These are phyloP conservation scores for Catonia carolina DNA, from an alignment of 2,888 invertebrate genomes.

Conservation along the genomic window DNA sequence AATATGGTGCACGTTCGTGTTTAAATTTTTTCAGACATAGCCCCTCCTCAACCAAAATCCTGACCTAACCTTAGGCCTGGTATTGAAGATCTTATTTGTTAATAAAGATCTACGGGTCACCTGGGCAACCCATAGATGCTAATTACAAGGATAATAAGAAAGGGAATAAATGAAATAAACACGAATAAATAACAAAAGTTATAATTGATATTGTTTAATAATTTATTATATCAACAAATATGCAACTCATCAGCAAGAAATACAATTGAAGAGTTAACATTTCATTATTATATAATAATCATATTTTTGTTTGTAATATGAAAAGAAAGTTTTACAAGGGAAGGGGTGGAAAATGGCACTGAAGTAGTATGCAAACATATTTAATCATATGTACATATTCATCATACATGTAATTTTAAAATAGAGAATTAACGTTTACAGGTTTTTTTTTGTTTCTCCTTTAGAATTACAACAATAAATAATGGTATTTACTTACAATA, in stretches of 20 bases:
- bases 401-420: neutral
- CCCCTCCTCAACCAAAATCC: no score
- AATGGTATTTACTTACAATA: conserved; percentile 4
- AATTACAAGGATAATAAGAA: no score
- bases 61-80: no score
- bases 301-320: conserved; percentile 32
- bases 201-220: conserved; percentile 20
- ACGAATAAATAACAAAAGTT: neutral
- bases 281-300: conserved; percentile 28
- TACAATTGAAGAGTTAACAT: conserved; percentile 31
- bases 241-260: conserved; percentile 33
- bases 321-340: conserved; percentile 27
- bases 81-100: no score
- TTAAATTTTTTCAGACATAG: no score
- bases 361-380: conserved; percentile 24
- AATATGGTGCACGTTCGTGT: no score
- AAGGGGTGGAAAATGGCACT: conserved; percentile 31
- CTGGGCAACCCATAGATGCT: no score
- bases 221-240: conserved; percentile 35
- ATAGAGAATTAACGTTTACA: neutral
- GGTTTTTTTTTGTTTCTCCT: no score
- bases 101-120: no score
- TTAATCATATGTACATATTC: conserved; percentile 18
- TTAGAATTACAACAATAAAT: conserved; percentile 5
- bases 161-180: neutral